Conservation (phyloP, 2,888 invertebrate species). For the Melangyna quadrimaculata region DNA sequence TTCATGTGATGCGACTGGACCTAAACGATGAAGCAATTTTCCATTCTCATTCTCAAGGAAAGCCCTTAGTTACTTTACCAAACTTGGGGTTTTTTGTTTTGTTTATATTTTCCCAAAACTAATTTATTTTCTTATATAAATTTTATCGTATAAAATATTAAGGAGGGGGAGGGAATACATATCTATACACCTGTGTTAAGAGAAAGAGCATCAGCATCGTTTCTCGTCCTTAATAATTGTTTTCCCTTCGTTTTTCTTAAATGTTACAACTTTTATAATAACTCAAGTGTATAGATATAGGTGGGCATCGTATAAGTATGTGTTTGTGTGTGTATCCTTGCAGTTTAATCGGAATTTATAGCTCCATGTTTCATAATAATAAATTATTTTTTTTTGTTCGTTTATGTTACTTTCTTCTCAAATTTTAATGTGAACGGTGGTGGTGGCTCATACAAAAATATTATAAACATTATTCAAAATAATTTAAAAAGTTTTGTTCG, state of each 20-base stretch:
- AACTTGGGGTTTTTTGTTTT: not conserved
- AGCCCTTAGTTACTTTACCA: constrained; percentile 11
- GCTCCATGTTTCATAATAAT: constrained; percentile 71
- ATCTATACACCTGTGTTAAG: constrained; percentile 51
- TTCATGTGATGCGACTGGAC: not conserved
- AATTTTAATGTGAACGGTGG: constrained; percentile 44
- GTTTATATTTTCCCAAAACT: not conserved
- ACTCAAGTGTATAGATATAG: constrained; percentile 30
- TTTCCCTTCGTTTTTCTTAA: constrained; percentile 57
- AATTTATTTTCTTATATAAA: constrained; percentile 23
- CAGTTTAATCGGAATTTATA: constrained; percentile 67
- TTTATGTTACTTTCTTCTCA: constrained; percentile 9
- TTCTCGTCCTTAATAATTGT: constrained; percentile 31
- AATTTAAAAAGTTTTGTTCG: constrained; percentile 63
- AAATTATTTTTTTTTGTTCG: constrained; percentile 48
- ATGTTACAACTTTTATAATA: constrained; percentile 71
- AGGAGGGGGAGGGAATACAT: not conserved
- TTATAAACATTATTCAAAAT: constrained; percentile 64
- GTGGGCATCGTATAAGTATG: no score
- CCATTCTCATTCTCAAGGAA: constrained; percentile 38
- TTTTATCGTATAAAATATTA: constrained; percentile 48
- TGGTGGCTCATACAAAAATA: constrained; percentile 44
- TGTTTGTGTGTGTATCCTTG: constrained; percentile 58
- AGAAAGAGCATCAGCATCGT: constrained; percentile 31
- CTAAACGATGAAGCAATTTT: constrained; percentile 18